phyloP scores from a whole-genome alignment of 1,140 invertebrate genomes.

The Platyscapa corneri region DNA sequence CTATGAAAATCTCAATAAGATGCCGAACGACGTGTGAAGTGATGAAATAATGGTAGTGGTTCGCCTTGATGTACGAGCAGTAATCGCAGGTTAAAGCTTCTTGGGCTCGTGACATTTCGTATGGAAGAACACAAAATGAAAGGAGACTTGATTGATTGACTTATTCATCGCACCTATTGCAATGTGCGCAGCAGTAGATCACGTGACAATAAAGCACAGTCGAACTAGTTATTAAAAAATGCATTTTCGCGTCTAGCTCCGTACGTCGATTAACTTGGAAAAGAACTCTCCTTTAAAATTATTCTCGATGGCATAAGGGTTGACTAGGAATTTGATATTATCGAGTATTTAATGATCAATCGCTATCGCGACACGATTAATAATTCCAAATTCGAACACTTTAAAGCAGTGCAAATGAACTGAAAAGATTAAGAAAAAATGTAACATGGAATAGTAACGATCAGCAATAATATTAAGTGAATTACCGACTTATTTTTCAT shows the following conservation, averaged over 20 bases:
- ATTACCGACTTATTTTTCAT: too few relatives aligned
- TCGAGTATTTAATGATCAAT: too few relatives aligned
- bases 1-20: conserved; percentile 8
- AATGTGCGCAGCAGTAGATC: not conserved
- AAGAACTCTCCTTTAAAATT: too few relatives aligned
- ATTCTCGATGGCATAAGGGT: too few relatives aligned
- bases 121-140: conserved; percentile 12
- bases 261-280: too few relatives aligned
- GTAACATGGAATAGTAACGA: too few relatives aligned
- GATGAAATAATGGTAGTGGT: conserved; percentile 35
- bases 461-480: too few relatives aligned
- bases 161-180: conserved; percentile 33
- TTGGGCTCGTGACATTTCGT: not conserved
- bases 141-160: conserved; percentile 34
- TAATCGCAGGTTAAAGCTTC: conserved; percentile 11
- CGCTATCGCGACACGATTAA: too few relatives aligned
- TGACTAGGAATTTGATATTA: too few relatives aligned
- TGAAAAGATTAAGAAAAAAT: too few relatives aligned
- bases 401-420: too few relatives aligned
- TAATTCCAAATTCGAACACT: too few relatives aligned
- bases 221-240: not conserved
- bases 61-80: conserved; percentile 29
- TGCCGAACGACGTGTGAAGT: conserved; percentile 11
- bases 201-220: conserved; percentile 18
- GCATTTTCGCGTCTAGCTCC: not conserved